These are phyloP conservation scores for Bradynema listronoti DNA, from an alignment of 1,140 invertebrate species.

Conservation along the genomic window DNA sequence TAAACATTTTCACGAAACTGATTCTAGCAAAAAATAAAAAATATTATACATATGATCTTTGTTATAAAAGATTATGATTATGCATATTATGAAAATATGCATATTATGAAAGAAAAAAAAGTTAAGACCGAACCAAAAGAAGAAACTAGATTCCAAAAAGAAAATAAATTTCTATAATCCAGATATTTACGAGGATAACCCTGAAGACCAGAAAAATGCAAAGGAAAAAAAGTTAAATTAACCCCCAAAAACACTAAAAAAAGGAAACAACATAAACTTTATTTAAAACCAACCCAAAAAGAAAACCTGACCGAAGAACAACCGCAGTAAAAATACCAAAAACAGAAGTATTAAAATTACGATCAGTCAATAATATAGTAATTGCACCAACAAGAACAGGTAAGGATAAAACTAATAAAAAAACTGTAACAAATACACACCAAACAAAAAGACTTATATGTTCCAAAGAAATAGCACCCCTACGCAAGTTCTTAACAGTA, in stretches of 20 bases:
- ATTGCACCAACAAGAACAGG: conserved; percentile 70
- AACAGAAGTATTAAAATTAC: conserved; percentile 68
- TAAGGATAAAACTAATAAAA: conserved; percentile 66
- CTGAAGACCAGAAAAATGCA: conserved; percentile 70
- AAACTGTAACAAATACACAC: conserved; percentile 67
- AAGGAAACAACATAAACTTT: conserved; percentile 68
- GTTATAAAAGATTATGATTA: too few species aligned
- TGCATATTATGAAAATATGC: too few species aligned
- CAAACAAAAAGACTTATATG: conserved; percentile 65
- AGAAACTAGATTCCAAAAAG: neutral
- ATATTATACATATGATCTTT: too few species aligned
- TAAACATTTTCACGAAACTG: too few species aligned
- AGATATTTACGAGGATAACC: conserved; percentile 70
- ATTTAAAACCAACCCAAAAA: conserved; percentile 62
- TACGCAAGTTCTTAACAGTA: conserved; percentile 60
- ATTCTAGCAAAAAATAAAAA: too few species aligned
- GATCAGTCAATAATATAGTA: conserved; percentile 69
- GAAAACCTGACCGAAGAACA: conserved; percentile 68
- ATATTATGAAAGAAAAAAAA: too few species aligned
- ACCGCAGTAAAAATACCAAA: conserved; percentile 67
- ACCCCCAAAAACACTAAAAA: conserved; percentile 67
- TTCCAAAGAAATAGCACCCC: conserved; percentile 59
- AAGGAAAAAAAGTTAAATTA: conserved; percentile 70
- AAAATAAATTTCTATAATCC: conserved; percentile 64
- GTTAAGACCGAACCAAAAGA: neutral